Base-by-base conservation (phyloP, 2,797 vertebrate species). In the Semotilus atromaculatus region DNA sequence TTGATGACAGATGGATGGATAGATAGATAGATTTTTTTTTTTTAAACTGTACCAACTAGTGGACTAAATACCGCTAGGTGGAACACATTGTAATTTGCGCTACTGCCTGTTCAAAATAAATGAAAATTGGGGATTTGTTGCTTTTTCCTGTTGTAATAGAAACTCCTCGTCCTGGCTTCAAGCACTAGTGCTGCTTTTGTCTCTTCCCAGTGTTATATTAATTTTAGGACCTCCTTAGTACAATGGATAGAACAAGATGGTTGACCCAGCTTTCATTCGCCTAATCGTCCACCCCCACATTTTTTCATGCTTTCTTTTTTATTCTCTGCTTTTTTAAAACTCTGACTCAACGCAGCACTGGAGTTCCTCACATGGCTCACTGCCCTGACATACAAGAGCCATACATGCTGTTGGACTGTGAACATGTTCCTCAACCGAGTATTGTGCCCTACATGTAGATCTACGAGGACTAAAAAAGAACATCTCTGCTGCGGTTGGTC, bases 211-310 rank as follows among this genome's bases (percentile, higher is more conserved):
- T 64, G 14, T 55, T 76, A 26, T 43, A 34, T 72, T 79, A 26
- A 36, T 70, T 84, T 43, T 71, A 78, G 45, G 14, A 26, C 14
- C 62, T 71, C 1, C 5, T 51, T 51, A 18, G 40, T 70, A 72
- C 29, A 73, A 80, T 43, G 26, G 21, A 62, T 60, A 48, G 26
- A 72, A 67, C 26, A 83, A 62, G 70, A 86, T 80, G 66, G 26
- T 64, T 76, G 13, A n/a, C 76, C 48, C 78, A 38, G 53, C 29
- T 31, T 48, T 36, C 45, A 48, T 14, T 9, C 5, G 26, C 51
- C 62, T 43, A 16, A 40, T 23, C 26, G 29, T 2, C 21, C 73
- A 23, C 73, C 55, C 86, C 40, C 4, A 14, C 10, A 62, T 18
- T 75, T 48, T 43, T 86, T 48, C 53, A 70, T 19, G 14, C 43